Conservation (phyloP, 2,113 vertebrate genomes). For the Nymphicus hollandicus region DNA sequence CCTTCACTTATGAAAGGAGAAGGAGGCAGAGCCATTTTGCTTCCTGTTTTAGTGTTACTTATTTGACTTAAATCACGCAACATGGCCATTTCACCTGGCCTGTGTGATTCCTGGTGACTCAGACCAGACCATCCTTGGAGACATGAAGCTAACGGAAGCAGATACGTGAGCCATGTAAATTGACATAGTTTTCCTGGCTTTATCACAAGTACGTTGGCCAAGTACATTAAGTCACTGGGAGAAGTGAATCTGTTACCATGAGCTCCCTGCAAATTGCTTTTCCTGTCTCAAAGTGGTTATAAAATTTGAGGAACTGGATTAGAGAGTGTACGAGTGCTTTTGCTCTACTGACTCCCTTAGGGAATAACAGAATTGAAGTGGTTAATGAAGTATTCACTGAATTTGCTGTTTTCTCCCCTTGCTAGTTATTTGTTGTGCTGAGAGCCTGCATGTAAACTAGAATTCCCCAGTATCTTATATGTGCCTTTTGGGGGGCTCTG, state of each 20-base stretch:
- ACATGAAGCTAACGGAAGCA: neutral
- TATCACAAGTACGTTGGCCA: neutral
- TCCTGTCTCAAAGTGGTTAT: neutral
- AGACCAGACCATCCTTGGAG: neutral
- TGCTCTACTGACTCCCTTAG: neutral
- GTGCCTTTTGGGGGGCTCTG: rapidly evolving
- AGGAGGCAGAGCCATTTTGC: neutral
- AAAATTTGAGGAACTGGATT: neutral
- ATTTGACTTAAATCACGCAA: neutral
- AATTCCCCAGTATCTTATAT: neutral
- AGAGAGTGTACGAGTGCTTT: neutral
- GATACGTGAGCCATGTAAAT: neutral
- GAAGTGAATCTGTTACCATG: neutral
- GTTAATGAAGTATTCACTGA: neutral
- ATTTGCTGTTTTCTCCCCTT: neutral
- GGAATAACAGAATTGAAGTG: neutral
- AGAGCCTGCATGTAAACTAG: neutral
- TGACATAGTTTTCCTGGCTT: neutral
- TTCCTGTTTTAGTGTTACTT: neutral
- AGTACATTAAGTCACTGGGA: neutral
- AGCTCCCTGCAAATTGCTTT: neutral
- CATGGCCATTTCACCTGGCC: neutral
- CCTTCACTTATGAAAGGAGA: neutral
- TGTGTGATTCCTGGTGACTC: neutral
- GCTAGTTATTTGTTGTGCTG: neutral